Base-by-base conservation (phyloP, 2,888 invertebrate species). In the Lepidocyrtoides sp. region DNA sequence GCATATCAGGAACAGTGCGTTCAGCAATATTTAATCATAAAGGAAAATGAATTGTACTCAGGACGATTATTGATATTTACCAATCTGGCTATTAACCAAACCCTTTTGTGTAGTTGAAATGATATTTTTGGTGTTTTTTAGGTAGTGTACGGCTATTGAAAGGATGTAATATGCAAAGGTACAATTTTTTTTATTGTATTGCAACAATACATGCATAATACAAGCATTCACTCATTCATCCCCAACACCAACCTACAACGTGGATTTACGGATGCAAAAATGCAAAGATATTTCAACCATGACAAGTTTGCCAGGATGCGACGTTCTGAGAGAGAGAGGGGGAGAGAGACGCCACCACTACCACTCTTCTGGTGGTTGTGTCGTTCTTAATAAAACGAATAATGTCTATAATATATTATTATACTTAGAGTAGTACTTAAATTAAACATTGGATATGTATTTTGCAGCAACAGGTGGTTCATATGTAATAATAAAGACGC, bases 281-380 rank as follows among this genome's bases (percentile, higher is more conserved):
- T 88, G 72, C 81, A 41, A 72, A 57, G 89, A 48, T 66, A 85
- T 81, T 90, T 90, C 85, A 90, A 85, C 90, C 90, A 77, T 90
- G 90, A 90, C 90, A 79, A 85, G 79, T 90, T 90, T 90, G 90
- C 83, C 90, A 90, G 90, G 90, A 90, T 89, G 85, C 87, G 82
- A 82, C 88, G 81, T 57, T n/a, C n/a, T n/a, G n/a, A n/a, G n/a
- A n/a, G n/a, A n/a, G 32, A 57, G 26, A 12, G 23, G n/a, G 32
- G 20, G 44, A 51, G 79, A 57, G 36, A 36, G 29, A 75, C 48
- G 8, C 75, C 72, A 72, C 57, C 20, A 57, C 57, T 29, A 69
- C 51, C 48, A 26, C 69, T 51, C 17, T 57, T 32, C 60, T 85
- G 72, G 57, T 14, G 29, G 63, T 26, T 1, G 36, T 36, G 26